Evolutionary conservation across 2,113 vertebrate genomes (phyloP).

Genomic region (Thoracochromis brauschi): DNA sequence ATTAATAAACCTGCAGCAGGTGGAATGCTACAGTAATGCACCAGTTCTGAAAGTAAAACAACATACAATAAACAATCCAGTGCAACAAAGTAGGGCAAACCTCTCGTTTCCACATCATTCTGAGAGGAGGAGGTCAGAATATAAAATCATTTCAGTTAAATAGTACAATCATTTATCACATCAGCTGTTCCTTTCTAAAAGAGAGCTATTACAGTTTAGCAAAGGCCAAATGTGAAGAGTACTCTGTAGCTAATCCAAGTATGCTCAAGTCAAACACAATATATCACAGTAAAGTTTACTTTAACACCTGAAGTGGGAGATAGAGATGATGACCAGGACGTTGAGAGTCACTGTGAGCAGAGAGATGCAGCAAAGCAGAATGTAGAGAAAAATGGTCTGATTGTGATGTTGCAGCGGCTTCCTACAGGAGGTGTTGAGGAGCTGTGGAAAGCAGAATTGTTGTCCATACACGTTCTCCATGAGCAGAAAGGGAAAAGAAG

Average conservation of each 20-base stretch:
- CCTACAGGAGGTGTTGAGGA: background rate
- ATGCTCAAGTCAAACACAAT: background rate
- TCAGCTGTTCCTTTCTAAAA: background rate
- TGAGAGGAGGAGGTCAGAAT: background rate
- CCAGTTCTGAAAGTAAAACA: background rate
- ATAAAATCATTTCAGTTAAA: background rate
- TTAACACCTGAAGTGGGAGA: background rate
- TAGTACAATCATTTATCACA: background rate
- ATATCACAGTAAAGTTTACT: background rate
- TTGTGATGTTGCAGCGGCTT: background rate
- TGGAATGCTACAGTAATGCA: background rate
- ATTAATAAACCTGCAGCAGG: background rate
- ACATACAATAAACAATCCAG: background rate
- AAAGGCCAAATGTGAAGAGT: background rate
- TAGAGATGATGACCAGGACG: background rate
- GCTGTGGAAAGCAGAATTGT: background rate
- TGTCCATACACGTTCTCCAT: background rate
- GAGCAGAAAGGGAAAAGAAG: background rate
- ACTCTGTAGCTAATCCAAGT: background rate
- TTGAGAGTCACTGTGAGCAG: background rate
- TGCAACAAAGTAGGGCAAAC: background rate
- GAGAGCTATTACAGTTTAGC: background rate
- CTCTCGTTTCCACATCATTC: background rate
- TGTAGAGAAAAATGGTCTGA: background rate
- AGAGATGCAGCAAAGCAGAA: background rate